Evolutionary conservation across 92 coral and sea anemone genomes (phyloP), one percentile per base, ranked within the genome.

Genomic region (Paramuricea clavata): DNA sequence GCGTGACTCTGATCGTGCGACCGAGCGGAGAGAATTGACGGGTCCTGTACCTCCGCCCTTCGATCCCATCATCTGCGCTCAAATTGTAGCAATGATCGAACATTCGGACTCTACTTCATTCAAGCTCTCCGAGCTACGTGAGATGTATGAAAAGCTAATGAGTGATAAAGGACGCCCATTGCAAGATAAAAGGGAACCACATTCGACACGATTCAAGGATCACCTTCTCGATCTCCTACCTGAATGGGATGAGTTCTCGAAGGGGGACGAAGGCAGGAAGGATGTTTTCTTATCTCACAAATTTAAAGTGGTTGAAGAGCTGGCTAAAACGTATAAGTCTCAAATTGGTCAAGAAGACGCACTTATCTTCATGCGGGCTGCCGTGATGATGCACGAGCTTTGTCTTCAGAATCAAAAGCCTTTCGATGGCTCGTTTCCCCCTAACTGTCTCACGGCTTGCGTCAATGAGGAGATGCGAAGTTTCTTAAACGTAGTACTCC

Each of bases 281-380:
- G 62, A 54, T 54, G 12, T 54, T 54, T 54, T 54, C 13, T 3
- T 54, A 54, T 54, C 62, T 54, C 62, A 54, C 62, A 3, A 54
- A 54, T 54, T 54, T 17, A 54, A 54, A 15, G 62, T 54, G 12
- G 62, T 12, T 12, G 13, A 54, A 12, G 62, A 54, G 22, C 62
- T 54, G 13, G 26, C 62, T 15, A 54, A 54, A 23, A 54, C 62
- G 3, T 54, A 54, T 54, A 3, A 2, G 2, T 3, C 62, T 54
- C 5, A 54, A 54, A 54, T 54, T 54, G 62, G 3, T 54, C 62
- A 54, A 54, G 62, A 54, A 15, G 62, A 54, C 62, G 62, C 62
- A 54, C 62, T 54, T 16, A 12, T 54, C 5, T 54, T 54, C 62
- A 54, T 54, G 62, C 62, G 62, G 62, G 62, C 62, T 54, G 62